Percentiles rank a stretch among this genome's conserved stretches.
phyloP scores from a whole-genome alignment of 1,140 invertebrate species.

The Contarinia nasturtii region DNA sequence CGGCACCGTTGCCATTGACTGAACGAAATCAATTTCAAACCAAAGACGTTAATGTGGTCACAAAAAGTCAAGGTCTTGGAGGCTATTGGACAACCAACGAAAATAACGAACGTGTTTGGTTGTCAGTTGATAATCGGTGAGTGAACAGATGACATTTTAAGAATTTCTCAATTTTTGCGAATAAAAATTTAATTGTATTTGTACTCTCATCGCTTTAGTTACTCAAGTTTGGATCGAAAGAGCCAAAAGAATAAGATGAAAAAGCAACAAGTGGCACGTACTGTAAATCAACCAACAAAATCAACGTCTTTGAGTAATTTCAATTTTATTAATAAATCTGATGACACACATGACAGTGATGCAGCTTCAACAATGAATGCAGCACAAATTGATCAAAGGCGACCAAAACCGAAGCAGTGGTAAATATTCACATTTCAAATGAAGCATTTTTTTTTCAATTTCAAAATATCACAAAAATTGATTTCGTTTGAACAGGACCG shows the following conservation, averaged over 20 bases:
- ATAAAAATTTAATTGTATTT: slow-evolving; percentile 1
- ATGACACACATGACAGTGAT: not conserved
- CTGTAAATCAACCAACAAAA: slow-evolving; percentile 7
- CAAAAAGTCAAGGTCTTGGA: slow-evolving; percentile 9
- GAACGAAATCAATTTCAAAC: too few relatives aligned
- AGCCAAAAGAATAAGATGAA: slow-evolving; percentile 12
- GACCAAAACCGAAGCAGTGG: slow-evolving; percentile 27
- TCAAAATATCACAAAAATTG: slow-evolving; percentile 3
- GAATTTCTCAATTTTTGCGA: not conserved
- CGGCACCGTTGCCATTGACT: too few relatives aligned
- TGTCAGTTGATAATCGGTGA: slow-evolving; percentile 19
- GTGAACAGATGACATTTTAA: too few relatives aligned
- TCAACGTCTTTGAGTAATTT: slow-evolving; percentile 4
- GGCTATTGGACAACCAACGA: slow-evolving; percentile 21
- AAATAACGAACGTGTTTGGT: slow-evolving; percentile 20
- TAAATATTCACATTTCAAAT: slow-evolving; percentile 11
- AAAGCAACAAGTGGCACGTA: slow-evolving; percentile 5
- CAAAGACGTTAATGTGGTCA: too few relatives aligned
- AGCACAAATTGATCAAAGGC: slow-evolving; percentile 7
- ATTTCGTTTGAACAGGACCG: slow-evolving; percentile 13
- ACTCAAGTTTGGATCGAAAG: slow-evolving; percentile 41
- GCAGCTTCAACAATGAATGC: slow-evolving; percentile 13
- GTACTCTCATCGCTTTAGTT: slow-evolving; percentile 19
- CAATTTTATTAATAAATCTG: not conserved
- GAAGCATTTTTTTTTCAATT: slow-evolving; percentile 4